Evolutionary conservation across 37 sponge, comb jelly and placozoan species (phyloP), one percentile per base, ranked within the genome.

Genomic region (Chondrosia reniformis): DNA sequence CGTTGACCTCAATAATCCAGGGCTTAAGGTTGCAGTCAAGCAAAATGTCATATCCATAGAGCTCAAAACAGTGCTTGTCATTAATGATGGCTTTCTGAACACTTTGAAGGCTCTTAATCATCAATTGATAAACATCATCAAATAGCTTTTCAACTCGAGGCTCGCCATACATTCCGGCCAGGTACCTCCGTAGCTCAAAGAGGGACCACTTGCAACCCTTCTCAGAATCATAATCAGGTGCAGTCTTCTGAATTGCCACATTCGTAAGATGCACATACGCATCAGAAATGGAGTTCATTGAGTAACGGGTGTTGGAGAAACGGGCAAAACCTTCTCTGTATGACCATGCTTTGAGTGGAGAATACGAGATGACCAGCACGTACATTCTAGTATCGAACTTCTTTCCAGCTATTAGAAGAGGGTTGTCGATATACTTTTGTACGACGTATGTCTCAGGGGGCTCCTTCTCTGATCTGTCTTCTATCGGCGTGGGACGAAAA

Each of bases 151-250:
- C 81, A 40, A 95, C 96, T 22, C 78, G 79, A 43, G 93, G 91
- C 39, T 89, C 87, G 7, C 99, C 94, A 56, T 95, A 89, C 67
- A 79, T 86, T 8, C 91, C 94, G 5, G 85, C 65, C 63, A 99
- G 72, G 76, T 86, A 99, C 49, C 64, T 79, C 41, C 96, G 74
- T 6, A 99, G 85, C 74, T 95, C 87, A 19, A 90, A 91, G 31
- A 99, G 88, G 0, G 94, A 93, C 99, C 99, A 99, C 80, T 99
- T 99, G 80, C 99, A 99, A 0, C 99, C 99, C 74, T 99, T 99
- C 83, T 99, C 96, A 7, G 99, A 91, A 52, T 99, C 99, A 67
- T 99, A 99, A 46, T 99, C 99, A 7, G 99, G 94, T 1, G 99
- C 99, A 27, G 96, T 99, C 74, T 99, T 99, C 84, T 99, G 99